Evolutionary conservation across 2,113 vertebrate species (phyloP).

Genomic region (Ondatra zibethicus): DNA sequence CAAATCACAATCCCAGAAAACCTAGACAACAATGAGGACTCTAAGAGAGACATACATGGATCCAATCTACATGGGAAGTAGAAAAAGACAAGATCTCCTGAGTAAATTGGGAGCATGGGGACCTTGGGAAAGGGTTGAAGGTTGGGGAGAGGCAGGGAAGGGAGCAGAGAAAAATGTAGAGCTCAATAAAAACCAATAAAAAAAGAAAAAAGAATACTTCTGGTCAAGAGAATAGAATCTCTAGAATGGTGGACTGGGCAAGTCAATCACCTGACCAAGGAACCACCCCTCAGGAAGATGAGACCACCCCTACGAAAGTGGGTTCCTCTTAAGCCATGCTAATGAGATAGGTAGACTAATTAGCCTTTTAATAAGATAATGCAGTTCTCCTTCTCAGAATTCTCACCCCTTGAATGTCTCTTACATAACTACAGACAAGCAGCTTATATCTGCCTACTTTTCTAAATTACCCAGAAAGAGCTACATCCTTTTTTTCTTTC

Average conservation of each 20-base stretch:
- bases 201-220: not conserved
- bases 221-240: not conserved
- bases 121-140: too few species aligned
- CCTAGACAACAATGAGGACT: too few species aligned
- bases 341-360: not conserved
- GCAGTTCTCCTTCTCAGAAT: not conserved
- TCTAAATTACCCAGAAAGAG: not conserved
- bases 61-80: too few species aligned
- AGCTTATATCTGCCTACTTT: not conserved
- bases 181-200: too few species aligned
- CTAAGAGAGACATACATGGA: too few species aligned
- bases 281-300: not conserved
- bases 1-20: too few species aligned
- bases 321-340: too few species aligned
- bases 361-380: not conserved
- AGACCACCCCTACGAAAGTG: not conserved
- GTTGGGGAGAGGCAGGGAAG: too few species aligned
- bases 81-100: too few species aligned
- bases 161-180: too few species aligned
- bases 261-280: not conserved
- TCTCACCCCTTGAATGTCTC: not conserved
- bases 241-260: not conserved
- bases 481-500: not conserved
- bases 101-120: too few species aligned
- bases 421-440: not conserved